Percentiles rank a stretch among this genome's conserved stretches.
These are phyloP conservation scores for Ariopsis seemanni DNA, from an alignment of 2,113 vertebrate genomes.

Conservation along the genomic window DNA sequence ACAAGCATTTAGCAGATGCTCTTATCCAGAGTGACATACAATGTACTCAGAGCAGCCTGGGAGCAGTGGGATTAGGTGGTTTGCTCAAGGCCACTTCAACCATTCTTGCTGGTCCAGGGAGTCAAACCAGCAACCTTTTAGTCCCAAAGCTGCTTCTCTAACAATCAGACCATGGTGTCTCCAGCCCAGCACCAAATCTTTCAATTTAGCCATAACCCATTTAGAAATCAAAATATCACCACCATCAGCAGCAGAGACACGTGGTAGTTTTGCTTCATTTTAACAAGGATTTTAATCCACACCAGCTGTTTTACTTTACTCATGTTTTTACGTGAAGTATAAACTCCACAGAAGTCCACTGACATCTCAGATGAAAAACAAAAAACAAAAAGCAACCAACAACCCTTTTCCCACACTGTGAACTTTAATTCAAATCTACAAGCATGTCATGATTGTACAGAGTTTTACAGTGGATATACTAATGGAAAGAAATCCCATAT, in stretches of 20 bases:
- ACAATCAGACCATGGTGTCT: no score
- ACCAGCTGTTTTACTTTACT: neutral
- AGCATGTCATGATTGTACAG: neutral
- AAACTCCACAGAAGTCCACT: neutral
- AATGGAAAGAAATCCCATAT: neutral
- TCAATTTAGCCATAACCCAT: neutral
- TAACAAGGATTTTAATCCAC: neutral
- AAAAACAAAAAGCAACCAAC: no score
- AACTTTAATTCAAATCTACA: neutral
- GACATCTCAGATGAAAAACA: no score
- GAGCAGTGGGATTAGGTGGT: no score
- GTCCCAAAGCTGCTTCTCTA: no score
- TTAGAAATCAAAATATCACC: neutral
- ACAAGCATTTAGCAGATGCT: no score
- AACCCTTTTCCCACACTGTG: neutral
- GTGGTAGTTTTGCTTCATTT: neutral
- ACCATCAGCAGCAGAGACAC: neutral
- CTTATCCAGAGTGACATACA: no score
- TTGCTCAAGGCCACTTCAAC: no score
- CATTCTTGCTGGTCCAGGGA: no score
- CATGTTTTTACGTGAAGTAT: neutral
- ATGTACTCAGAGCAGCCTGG: no score
- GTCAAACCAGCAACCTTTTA: no score
- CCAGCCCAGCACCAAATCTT: neutral
- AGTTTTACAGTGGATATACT: neutral